Base-by-base conservation (phyloP, 1,140 invertebrate species). In the Heliconius nattereri region DNA sequence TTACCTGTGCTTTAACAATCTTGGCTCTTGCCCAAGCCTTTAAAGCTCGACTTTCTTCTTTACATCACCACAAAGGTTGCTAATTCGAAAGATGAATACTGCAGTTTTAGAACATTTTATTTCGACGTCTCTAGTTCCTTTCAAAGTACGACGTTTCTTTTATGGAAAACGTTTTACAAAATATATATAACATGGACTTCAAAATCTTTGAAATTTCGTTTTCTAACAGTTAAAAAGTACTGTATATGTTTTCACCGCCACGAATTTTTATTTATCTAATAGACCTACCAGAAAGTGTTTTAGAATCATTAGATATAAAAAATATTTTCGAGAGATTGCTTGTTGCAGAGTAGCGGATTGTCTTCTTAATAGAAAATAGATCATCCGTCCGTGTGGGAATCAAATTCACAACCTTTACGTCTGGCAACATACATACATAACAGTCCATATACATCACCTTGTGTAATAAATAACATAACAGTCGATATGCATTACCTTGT, bases 1-100 rank as follows among this genome's bases (percentile, higher is more conserved):
- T 85, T 83, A 83, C 84, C 84, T 83, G 81, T 76, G 80, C 70
- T 81, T 85, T 81, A 81, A 78, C 79, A 76, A 77, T 77, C 75
- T 78, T 84, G 84, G 84, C 81, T 79, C 70, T 57, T 49, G 37
- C 76, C 84, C 84, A 85, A 85, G 60, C 80, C 77, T 80, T 78
- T 81, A 81, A 84, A 82, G 81, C 81, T 82, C 71, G 78, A 83
- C 78, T 83, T 52, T 52, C 49, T 82, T 79, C 76, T 81, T 80
- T 80, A 80, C 79, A 76, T 80, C 76, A 73, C 80, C 80, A 78
- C 76, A 81, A 81, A 81, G 80, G 76, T 81, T 78, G 76, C 80
- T 81, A 81, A 81, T 78, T 78, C 76, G 49, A 75, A 77, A 77
- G 76, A 77, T 77, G 76, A 49, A 77, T 45, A 71, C 75, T 70